phyloP scores from a whole-genome alignment of 2,888 invertebrate genomes.

The Copidosoma aretas region DNA sequence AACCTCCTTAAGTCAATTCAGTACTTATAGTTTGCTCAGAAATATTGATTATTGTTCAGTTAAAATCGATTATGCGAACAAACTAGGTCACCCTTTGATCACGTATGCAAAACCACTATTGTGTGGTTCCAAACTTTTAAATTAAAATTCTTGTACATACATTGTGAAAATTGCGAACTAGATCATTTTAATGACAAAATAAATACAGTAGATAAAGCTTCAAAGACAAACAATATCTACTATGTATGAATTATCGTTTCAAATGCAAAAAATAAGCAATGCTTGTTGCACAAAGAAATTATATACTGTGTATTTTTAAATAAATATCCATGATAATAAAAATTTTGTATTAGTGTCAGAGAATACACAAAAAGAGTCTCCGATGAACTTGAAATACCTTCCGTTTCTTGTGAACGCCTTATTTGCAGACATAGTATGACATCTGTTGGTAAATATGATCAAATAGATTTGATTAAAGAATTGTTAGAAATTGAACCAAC shows the following conservation, averaged over 20 bases:
- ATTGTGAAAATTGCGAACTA: constrained; percentile 7
- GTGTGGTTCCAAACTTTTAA: neutral
- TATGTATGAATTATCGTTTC: constrained; percentile 4
- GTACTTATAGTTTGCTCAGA: too few species aligned
- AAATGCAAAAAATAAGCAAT: neutral
- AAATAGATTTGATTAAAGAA: neutral
- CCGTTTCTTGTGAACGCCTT: constrained; percentile 44
- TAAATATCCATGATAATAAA: neutral
- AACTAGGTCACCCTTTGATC: constrained; percentile 13
- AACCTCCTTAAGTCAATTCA: too few species aligned
- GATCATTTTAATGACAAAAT: neutral
- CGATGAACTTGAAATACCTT: constrained; percentile 38
- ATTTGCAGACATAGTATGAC: constrained; percentile 3
- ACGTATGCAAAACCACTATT: constrained; percentile 3
- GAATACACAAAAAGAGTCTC: constrained; percentile 33
- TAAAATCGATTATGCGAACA: constrained; percentile 2
- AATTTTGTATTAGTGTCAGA: neutral
- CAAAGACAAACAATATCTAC: neutral
- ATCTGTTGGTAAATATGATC: neutral
- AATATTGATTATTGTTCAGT: constrained; percentile 10
- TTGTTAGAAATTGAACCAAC: neutral
- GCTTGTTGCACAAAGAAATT: too few species aligned
- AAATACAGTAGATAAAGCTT: neutral
- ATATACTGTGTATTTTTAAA: neutral
- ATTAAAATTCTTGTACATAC: constrained; percentile 8